Conservation (phyloP, 1,140 invertebrate species). For the Nephila pilipes region DNA sequence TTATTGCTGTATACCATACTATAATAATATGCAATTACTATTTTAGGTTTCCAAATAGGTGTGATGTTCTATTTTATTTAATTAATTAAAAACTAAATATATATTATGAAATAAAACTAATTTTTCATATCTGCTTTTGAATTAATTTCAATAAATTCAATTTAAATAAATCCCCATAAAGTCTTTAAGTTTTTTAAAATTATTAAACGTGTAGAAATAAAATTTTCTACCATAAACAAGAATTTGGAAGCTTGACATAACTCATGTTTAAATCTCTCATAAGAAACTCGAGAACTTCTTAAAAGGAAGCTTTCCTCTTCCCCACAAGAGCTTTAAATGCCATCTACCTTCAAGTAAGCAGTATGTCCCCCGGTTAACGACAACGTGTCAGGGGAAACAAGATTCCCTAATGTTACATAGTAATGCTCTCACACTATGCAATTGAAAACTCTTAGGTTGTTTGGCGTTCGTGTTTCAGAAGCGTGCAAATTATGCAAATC, state of each 20-base stretch:
- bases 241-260: background rate
- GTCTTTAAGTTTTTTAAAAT: too few relatives aligned
- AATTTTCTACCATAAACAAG: background rate
- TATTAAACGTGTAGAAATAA: background rate
- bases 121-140: too few relatives aligned
- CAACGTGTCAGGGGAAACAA: constrained; percentile 11
- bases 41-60: too few relatives aligned
- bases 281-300: background rate
- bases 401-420: constrained; percentile 13
- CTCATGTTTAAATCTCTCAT: background rate
- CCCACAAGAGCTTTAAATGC: background rate
- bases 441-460: constrained; percentile 32
- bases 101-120: too few relatives aligned
- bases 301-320: background rate
- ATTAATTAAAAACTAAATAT: too few relatives aligned
- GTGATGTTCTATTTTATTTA: too few relatives aligned
- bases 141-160: too few relatives aligned
- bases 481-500: constrained; percentile 57
- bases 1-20: too few relatives aligned
- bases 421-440: constrained; percentile 12
- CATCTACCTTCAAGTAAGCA: constrained; percentile 2
- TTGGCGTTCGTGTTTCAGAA: constrained; percentile 10
- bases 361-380: constrained; percentile 20
- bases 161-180: too few relatives aligned
- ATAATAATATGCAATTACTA: too few relatives aligned